Evolutionary conservation across 2,888 invertebrate genomes (phyloP), one percentile per base, ranked within the genome.

Genomic region (Tenthredo amoena): DNA sequence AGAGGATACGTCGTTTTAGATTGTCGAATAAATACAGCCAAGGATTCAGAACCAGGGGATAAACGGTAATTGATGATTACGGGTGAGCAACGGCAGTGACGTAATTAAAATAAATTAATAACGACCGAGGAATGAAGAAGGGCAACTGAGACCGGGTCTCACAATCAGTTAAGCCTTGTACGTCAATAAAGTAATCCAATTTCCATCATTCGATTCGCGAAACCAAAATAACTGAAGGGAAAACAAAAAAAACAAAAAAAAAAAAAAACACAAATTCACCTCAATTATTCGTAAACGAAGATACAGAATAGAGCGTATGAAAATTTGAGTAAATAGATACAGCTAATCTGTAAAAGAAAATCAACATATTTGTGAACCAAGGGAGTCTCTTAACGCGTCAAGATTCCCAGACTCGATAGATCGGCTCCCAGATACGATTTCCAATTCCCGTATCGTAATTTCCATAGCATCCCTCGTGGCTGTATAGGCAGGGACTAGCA

Each of bases 21-120:
- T 83, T 83, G 68, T 10, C 15, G 82, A 31, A 83, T 68, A 68
- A 65, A 68, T 68, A 65, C 43, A 43, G 31, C 47, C 26, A 34
- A n/a, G 47, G 47, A 12, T 31, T 83, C 40, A 68, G 87, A 85
- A 85, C 85, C 87, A 71, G 88, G 87, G 88, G 88, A 87, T 88
- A 89, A 87, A 87, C 88, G 89, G 91, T 92, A 91, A 92, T 91
- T 91, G 90, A 91, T 90, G 90, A 91, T 91, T 90, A 90, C 88
- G 88, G 88, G 88, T 85, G 88, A 89, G 88, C 88, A 86, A 86
- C 85, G 84, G 86, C 86, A 43, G 43, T 85, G 43, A 84, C 88
- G 88, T 91, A 91, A 92, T 92, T 91, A 92, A 92, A 91, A 91
- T 91, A 89, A 91, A 91, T 92, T 91, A 90, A 92, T 92, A 92